Percentiles rank a stretch among this genome's conserved stretches.
Evolutionary conservation across 2,888 invertebrate genomes (phyloP).

Genomic region (Perdita meconis): DNA sequence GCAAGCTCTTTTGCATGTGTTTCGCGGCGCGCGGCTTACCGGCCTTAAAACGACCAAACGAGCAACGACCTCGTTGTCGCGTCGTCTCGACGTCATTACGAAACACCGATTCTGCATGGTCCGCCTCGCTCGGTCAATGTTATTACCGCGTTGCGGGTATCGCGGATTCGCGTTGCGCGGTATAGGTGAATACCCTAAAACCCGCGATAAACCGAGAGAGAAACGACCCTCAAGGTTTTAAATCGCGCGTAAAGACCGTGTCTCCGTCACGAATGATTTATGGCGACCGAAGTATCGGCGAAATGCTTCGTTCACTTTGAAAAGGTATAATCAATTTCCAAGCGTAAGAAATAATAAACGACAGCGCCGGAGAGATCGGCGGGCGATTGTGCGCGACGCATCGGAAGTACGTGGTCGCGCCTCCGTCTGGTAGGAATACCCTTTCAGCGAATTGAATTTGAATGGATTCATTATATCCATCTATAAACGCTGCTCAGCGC

Average conservation of each 20-base stretch:
- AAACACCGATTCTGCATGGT: constrained; percentile 36
- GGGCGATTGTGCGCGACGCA: constrained; percentile 15
- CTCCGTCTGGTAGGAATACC: constrained; percentile 33
- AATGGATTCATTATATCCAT: constrained; percentile 66
- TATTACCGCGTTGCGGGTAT: background rate
- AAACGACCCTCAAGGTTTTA: background rate
- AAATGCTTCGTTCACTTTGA: background rate
- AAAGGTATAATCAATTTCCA: constrained; percentile 26
- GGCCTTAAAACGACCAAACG: constrained; percentile 57
- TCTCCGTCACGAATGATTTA: constrained; percentile 12
- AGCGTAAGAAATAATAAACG: background rate
- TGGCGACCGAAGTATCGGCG: background rate
- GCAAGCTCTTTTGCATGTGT: constrained; percentile 50
- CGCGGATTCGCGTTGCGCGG: too few species aligned
- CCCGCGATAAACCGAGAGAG: background rate
- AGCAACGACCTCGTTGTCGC: constrained; percentile 56
- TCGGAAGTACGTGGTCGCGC: background rate
- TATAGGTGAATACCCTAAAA: constrained; percentile 9
- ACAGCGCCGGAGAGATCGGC: constrained; percentile 26
- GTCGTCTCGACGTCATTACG: constrained; percentile 47
- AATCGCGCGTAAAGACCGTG: background rate
- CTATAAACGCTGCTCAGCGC: constrained; percentile 51
- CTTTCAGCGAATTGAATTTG: constrained; percentile 62
- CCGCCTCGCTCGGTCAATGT: constrained; percentile 4
- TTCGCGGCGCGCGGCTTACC: constrained; percentile 9